Base-by-base conservation (phyloP, 2,888 invertebrate genomes). In the Platycheirus rosarum region DNA sequence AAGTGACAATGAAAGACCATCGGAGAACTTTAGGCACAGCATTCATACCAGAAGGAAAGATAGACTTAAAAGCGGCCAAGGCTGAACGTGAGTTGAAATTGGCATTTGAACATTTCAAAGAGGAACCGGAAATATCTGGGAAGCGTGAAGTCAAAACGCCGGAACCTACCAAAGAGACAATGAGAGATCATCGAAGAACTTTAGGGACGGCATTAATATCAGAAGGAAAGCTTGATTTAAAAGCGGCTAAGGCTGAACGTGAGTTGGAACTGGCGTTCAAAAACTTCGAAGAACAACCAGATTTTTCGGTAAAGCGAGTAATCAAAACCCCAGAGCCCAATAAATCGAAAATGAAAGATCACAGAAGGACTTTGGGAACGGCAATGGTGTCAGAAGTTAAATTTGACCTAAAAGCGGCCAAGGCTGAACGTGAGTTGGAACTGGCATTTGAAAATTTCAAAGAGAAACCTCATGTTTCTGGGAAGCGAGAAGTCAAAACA, bases 81-180 rank as follows among this genome's bases (percentile, higher is more conserved):
- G 60, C 35, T 8, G 13, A 60, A 23, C 26, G 29, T 2, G 70
- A 77, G 4, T 44, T 49, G 37, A 63, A 71, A 42, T 14, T 35
- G 11, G 77, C 51, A 9, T 79, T 79, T 18, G 35, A 73, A 11
- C 68, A 79, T 23, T 79, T 79, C 16, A 32, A 68, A n/a, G 78
- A 68, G 2, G 23, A 63, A 8, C 71, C 71, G 0, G 26, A 11
- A 13, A 29, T 63, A 7, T 13, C 63, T 0, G 8, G 16, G 2
- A 2, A 49, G 2, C 26, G 48, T 8, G 13, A 8, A 1, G 48
- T 20, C 0, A 16, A 66, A 2, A 79, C 79, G 7, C 79, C 79
- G 1, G 68, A 68, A 11, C 23, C 29, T 0, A 37, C 8, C 9
- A 78, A 78, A 23, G 0, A 8, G 0, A 0, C 32, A 8, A 2